phyloP scores from a whole-genome alignment of 2,113 vertebrate species.

The Camelus dromedarius region DNA sequence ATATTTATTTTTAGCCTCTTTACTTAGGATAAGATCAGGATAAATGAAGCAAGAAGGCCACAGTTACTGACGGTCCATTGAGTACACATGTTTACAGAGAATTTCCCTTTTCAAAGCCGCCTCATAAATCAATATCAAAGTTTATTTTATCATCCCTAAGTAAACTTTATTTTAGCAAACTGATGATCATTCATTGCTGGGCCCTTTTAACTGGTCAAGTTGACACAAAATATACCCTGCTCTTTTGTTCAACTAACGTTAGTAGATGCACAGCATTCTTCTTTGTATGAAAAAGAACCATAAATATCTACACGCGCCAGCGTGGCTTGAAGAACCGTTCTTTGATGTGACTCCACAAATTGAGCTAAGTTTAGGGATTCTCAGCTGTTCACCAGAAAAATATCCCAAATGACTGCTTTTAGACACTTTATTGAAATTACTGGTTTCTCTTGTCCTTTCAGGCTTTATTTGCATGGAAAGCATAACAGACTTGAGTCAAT shows the following conservation, averaged over 20 bases:
- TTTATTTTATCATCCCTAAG: slow-evolving; percentile 65
- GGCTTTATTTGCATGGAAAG: neutral
- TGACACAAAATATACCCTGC: slow-evolving; percentile 49
- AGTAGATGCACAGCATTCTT: neutral
- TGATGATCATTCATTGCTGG: slow-evolving; percentile 42
- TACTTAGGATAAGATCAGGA: slow-evolving; percentile 45
- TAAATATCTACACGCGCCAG: slow-evolving; percentile 18
- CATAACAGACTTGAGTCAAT: neutral
- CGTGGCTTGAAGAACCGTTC: slow-evolving; percentile 47
- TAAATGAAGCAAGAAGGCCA: slow-evolving; percentile 65
- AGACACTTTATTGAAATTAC: slow-evolving; percentile 11
- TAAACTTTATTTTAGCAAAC: slow-evolving; percentile 66
- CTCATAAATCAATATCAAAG: slow-evolving; percentile 66
- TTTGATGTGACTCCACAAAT: slow-evolving; percentile 25
- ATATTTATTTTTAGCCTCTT: slow-evolving; percentile 65
- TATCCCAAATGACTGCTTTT: neutral
- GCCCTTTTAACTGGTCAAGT: slow-evolving; percentile 41
- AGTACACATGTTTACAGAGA: slow-evolving; percentile 60
- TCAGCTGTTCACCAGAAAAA: slow-evolving; percentile 46
- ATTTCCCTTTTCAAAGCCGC: slow-evolving; percentile 50
- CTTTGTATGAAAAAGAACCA: slow-evolving; percentile 50
- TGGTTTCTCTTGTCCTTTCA: slow-evolving; percentile 4
- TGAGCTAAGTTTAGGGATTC: slow-evolving; percentile 49
- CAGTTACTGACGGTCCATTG: slow-evolving; percentile 71
- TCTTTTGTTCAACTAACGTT: slow-evolving; percentile 40